These are phyloP conservation scores for Druon quercuslanigerum DNA, from an alignment of 1,140 invertebrate species.

Conservation along the genomic window DNA sequence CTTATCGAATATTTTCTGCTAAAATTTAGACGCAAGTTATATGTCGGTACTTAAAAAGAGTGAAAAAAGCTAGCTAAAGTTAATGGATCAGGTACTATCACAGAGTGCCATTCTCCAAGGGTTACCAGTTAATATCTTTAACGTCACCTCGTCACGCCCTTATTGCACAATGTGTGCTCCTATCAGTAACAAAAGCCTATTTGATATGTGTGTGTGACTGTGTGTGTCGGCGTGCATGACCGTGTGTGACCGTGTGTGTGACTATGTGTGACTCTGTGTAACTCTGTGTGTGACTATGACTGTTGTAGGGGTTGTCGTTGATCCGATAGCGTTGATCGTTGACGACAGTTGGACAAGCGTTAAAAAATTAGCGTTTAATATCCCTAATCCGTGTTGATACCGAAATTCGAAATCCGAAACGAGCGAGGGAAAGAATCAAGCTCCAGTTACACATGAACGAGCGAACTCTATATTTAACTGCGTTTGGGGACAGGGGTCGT, in stretches of 20 bases:
- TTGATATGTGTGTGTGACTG: slow-evolving; percentile 10
- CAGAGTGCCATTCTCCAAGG: slow-evolving; percentile 53
- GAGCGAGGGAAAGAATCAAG: slow-evolving; percentile 29
- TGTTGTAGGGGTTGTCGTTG: slow-evolving; percentile 47
- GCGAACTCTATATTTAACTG: slow-evolving; percentile 31
- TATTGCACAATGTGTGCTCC: slow-evolving; percentile 33
- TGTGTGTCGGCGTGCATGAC: no score
- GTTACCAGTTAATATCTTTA: slow-evolving; percentile 61
- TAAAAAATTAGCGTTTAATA: slow-evolving; percentile 58
- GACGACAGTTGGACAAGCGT: slow-evolving; percentile 55
- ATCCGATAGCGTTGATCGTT: slow-evolving; percentile 45
- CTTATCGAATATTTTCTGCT: background rate
- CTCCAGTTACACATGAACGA: slow-evolving; percentile 34
- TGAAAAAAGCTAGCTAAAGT: no score
- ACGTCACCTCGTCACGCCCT: slow-evolving; percentile 55
- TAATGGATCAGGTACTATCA: slow-evolving; percentile 49
- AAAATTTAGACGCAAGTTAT: background rate
- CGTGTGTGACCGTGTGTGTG: no score
- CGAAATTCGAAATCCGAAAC: slow-evolving; percentile 37
- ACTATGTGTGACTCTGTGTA: no score
- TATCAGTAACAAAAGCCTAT: slow-evolving; percentile 40
- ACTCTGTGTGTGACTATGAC: background rate
- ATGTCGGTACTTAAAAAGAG: background rate
- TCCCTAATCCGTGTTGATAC: slow-evolving; percentile 38
- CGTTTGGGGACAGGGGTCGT: slow-evolving; percentile 7